phyloP scores from a whole-genome alignment of 2,888 invertebrate genomes.

The Drosophila falleni region DNA sequence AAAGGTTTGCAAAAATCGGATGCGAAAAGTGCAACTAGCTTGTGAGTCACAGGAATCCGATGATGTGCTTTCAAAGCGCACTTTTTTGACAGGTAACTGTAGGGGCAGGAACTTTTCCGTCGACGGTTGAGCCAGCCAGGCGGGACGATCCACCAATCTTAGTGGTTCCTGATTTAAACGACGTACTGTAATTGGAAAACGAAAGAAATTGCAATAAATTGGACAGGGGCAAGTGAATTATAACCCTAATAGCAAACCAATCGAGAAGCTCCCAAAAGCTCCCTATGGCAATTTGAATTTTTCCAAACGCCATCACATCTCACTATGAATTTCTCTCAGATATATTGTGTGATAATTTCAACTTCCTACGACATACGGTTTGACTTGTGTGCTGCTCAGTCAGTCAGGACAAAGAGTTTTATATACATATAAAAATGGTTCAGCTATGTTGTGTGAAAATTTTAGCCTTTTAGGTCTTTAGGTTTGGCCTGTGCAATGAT shows the following conservation, averaged over 20 bases:
- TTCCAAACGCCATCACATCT: too few relatives aligned
- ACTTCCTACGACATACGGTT: too few relatives aligned
- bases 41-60: constrained; percentile 51
- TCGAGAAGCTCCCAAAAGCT: too few relatives aligned
- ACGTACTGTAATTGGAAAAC: constrained; percentile 44
- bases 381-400: too few relatives aligned
- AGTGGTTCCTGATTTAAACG: constrained; percentile 63
- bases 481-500: too few relatives aligned
- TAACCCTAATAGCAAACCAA: neutral
- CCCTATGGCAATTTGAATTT: too few relatives aligned
- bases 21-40: constrained; percentile 86
- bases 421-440: too few relatives aligned
- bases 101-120: constrained; percentile 25
- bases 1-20: constrained; percentile 88
- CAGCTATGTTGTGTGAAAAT: too few relatives aligned
- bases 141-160: constrained; percentile 54
- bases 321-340: too few relatives aligned
- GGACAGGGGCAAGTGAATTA: neutral
- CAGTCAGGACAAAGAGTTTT: too few relatives aligned
- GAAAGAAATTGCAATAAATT: neutral
- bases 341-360: too few relatives aligned
- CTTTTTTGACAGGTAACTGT: constrained; percentile 41
- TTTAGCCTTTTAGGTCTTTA: too few relatives aligned
- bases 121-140: constrained; percentile 69
- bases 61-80: constrained; percentile 49